Conservation (phyloP, 2,113 vertebrate genomes). For the Manacus vitellinus region DNA sequence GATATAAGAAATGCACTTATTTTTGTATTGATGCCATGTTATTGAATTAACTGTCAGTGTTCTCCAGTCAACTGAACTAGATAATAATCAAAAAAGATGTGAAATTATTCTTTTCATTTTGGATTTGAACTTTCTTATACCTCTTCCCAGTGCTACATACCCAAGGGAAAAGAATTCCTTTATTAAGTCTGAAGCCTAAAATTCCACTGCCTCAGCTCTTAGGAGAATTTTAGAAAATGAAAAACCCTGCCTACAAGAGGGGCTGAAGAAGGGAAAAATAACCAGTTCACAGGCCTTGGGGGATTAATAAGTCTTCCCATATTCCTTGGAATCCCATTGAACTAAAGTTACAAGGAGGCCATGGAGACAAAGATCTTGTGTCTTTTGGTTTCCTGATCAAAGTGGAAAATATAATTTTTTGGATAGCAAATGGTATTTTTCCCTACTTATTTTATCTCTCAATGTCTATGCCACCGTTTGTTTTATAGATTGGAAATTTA, state of each 20-base stretch:
- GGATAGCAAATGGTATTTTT: not conserved
- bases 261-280: conserved; percentile 64
- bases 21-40: not conserved
- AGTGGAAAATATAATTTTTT: conserved; percentile 30
- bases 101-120: not conserved
- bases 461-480: not conserved
- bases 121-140: conserved; percentile 43
- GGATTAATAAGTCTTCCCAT: conserved; percentile 75
- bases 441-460: not conserved
- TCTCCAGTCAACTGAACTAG: conserved; percentile 10
- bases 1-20: not conserved
- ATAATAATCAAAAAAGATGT: not conserved
- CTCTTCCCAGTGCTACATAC: conserved; percentile 28
- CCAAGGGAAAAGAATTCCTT: conserved; percentile 27
- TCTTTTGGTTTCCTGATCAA: conserved; percentile 63
- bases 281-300: conserved; percentile 54
- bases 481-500: not conserved
- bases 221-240: conserved; percentile 57
- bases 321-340: conserved; percentile 79
- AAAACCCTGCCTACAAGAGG: conserved; percentile 31
- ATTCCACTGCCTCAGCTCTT: conserved; percentile 66
- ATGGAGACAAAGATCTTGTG: conserved; percentile 58
- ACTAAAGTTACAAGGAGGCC: conserved; percentile 69
- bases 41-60: not conserved
- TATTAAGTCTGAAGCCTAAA: conserved; percentile 49